Conservation (phyloP, 2,888 invertebrate species). For the Apoderus coryli region DNA sequence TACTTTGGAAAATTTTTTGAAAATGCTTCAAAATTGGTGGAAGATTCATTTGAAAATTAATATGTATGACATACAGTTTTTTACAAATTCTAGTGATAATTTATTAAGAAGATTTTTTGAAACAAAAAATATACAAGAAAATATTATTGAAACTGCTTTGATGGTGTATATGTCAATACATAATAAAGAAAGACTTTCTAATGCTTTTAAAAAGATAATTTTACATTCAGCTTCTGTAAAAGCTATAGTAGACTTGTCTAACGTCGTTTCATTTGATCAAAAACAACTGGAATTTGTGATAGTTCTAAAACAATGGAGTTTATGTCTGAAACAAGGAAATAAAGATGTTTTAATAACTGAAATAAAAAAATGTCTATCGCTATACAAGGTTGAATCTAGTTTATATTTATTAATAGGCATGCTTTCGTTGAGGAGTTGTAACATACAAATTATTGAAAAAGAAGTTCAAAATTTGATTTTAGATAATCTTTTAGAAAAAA, state of each 20-base stretch:
- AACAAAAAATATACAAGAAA: conserved; percentile 23
- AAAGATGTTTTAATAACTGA: conserved; percentile 20
- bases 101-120: conserved; percentile 34
- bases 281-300: conserved; percentile 22
- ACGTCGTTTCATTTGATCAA: conserved; percentile 12
- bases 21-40: conserved; percentile 28
- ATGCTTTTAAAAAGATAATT: conserved; percentile 26
- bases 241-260: conserved; percentile 23
- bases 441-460: too few species aligned
- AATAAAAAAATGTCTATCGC: conserved; percentile 24
- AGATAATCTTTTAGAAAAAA: conserved; percentile 24
- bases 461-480: conserved; percentile 23
- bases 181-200: conserved; percentile 31
- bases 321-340: conserved; percentile 24
- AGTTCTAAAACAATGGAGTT: conserved; percentile 23
- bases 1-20: conserved; percentile 34
- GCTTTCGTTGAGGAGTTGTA: conserved; percentile 20
- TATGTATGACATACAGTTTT: conserved; percentile 20
- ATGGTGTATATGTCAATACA: conserved; percentile 32
- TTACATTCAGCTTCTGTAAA: conserved; percentile 23
- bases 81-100: conserved; percentile 33
- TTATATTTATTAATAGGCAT: conserved; percentile 25
- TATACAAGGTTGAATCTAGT: conserved; percentile 27
- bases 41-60: conserved; percentile 17
- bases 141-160: conserved; percentile 32